phyloP scores from a whole-genome alignment of 2,888 invertebrate species.

The Aspidiotus destructor region DNA sequence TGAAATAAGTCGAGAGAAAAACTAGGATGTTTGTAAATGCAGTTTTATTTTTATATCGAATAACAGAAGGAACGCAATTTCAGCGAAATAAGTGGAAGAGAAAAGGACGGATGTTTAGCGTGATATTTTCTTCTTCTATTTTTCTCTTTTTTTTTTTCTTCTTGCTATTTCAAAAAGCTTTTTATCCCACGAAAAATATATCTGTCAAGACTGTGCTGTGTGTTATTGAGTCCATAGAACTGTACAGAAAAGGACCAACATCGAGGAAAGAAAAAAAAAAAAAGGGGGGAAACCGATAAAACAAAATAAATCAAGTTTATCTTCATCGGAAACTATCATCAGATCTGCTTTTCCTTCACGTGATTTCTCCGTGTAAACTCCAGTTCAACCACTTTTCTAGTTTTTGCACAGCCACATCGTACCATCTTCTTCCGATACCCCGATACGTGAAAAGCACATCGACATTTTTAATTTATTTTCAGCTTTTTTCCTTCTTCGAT shows the following conservation, averaged over 20 bases:
- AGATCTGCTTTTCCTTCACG: constrained; percentile 24
- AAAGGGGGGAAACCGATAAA: constrained; percentile 15
- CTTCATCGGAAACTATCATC: constrained; percentile 32
- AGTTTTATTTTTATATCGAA: constrained; percentile 2
- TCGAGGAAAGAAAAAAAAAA: background rate
- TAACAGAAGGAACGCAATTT: constrained; percentile 2
- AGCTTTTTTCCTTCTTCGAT: background rate
- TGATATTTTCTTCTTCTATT: background rate
- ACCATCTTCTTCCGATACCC: no score
- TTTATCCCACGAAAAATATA: constrained; percentile 4
- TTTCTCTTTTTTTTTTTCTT: background rate
- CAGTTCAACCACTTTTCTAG: background rate
- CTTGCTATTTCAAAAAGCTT: constrained; percentile 1
- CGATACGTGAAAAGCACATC: constrained; percentile 10
- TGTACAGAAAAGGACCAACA: background rate
- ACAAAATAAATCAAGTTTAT: constrained; percentile 31
- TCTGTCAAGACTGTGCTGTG: background rate
- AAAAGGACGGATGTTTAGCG: constrained; percentile 1
- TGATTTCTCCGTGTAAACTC: constrained; percentile 13
- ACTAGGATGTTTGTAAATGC: background rate
- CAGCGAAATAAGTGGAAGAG: background rate
- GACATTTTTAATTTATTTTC: constrained; percentile 30
- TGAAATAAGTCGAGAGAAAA: no score
- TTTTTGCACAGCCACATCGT: background rate
- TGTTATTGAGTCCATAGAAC: background rate